Base-by-base conservation (phyloP, 2,888 invertebrate genomes). In the Ectemnius lituratus region DNA sequence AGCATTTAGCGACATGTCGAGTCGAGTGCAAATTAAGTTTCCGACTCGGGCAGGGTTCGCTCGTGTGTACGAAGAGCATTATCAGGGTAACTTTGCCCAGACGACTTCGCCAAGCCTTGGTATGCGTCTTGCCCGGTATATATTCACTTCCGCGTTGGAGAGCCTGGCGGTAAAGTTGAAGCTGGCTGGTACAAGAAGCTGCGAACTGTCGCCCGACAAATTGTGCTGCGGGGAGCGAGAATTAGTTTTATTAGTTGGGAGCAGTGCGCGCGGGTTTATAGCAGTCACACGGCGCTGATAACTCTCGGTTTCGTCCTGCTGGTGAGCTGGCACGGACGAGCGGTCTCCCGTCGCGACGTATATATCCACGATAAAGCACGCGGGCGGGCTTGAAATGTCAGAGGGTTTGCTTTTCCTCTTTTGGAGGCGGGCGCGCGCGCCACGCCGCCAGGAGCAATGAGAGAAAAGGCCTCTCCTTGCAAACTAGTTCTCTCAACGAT, bases 241-340 rank as follows among this genome's bases (percentile, higher is more conserved):
- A 37, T 37, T 37, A 37, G 37, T 37, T 37, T 37, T 37, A 37
- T 37, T 37, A 37, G 37, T 37, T 37, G 37, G 37, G 37, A 8
- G 37, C 8, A 37, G 37, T 37, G 37, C 37, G 37, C 37, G 8
- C 37, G 37, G 37, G 37, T 37, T 37, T 37, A 37, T 11, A 37
- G 37, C 37, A 37, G 37, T 37, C 37, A 37, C 37, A 37, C 37
- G 37, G 52, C 14, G 52, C 16, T 16, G 52, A 52, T 52, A 52
- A 52, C 52, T 52, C 52, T 52, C 52, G 52, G 16, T 52, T 52
- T 52, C 52, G 52, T 52, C 52, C n/a, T 52, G 52, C 16, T 52
- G 37, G 37, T 14, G n/a, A 14, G 16, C 52, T 37, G 37, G 52
- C 52, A 52, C 16, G 37, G 52, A 52, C 52, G n/a, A 16, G 52